A percentile compares a stretch with the other conserved stretches of the same genome.
These are phyloP conservation scores for Rhynchonema sp. DNA, from an alignment of 2,888 invertebrate genomes.

Conservation along the genomic window DNA sequence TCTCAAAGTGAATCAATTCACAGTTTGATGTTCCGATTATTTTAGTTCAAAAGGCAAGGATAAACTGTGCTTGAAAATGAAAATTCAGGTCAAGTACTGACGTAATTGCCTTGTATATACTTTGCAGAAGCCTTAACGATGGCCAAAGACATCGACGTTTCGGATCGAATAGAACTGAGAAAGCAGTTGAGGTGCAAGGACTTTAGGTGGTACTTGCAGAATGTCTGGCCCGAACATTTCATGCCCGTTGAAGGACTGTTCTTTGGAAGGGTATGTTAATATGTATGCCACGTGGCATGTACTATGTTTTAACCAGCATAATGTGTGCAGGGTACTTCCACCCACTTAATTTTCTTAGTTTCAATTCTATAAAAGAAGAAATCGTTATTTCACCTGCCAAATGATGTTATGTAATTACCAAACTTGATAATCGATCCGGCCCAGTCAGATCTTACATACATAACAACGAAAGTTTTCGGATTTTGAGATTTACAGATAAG, in stretches of 20 bases:
- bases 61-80: neutral
- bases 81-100: neutral
- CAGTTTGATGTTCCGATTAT: too few species aligned
- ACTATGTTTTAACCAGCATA: too few species aligned
- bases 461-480: neutral
- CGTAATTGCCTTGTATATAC: neutral
- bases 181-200: constrained; percentile 56
- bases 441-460: neutral
- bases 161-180: constrained; percentile 44
- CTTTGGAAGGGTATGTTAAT: constrained; percentile 62
- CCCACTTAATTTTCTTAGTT: neutral
- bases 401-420: neutral
- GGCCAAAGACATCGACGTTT: constrained; percentile 17
- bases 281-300: too few species aligned
- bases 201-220: constrained; percentile 79
- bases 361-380: neutral
- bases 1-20: neutral
- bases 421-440: neutral
- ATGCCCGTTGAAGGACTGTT: constrained; percentile 67
- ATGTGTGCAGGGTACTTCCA: too few species aligned
- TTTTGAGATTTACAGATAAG: too few species aligned
- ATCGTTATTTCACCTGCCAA: neutral
- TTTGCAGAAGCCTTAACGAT: constrained; percentile 17
- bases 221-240: constrained; percentile 88
- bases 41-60: neutral